These are phyloP conservation scores for Berghia stephanieae DNA, from an alignment of 1,140 invertebrate genomes.

Conservation along the genomic window DNA sequence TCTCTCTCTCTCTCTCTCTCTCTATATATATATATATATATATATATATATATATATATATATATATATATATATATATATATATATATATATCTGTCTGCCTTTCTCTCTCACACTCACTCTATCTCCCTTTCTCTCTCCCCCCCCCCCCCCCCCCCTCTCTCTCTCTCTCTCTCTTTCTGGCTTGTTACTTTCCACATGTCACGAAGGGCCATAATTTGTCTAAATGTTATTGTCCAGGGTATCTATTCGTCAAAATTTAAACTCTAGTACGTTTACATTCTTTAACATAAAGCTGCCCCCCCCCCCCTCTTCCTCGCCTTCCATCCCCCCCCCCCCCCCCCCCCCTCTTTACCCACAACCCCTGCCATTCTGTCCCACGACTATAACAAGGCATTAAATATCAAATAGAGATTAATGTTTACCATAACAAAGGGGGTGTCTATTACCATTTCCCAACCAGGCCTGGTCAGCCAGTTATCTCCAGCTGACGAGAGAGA, in stretches of 20 bases:
- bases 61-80: conserved; percentile 14
- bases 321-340: not conserved
- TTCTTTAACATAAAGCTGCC: too few relatives aligned
- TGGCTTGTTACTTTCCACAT: not conserved
- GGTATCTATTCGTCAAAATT: too few relatives aligned
- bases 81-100: conserved; percentile 13
- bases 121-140: not conserved
- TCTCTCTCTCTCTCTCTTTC: not conserved
- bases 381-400: too few relatives aligned
- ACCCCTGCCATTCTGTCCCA: too few relatives aligned
- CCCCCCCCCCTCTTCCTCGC: not conserved
- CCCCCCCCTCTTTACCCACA: not conserved
- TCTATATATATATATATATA: not conserved
- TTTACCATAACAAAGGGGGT: too few relatives aligned
- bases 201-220: too few relatives aligned
- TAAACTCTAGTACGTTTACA: too few relatives aligned
- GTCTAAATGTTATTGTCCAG: too few relatives aligned
- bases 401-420: too few relatives aligned
- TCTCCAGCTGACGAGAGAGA: too few relatives aligned
- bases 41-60: conserved; percentile 4
- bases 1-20: not conserved
- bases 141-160: not conserved
- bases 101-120: conserved; percentile 1
- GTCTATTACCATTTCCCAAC: too few relatives aligned
- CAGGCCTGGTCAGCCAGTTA: too few relatives aligned